Percentiles rank a stretch among this genome's conserved stretches.
Evolutionary conservation across 1,140 invertebrate species (phyloP).

Genomic region (Metaphire vulgaris): DNA sequence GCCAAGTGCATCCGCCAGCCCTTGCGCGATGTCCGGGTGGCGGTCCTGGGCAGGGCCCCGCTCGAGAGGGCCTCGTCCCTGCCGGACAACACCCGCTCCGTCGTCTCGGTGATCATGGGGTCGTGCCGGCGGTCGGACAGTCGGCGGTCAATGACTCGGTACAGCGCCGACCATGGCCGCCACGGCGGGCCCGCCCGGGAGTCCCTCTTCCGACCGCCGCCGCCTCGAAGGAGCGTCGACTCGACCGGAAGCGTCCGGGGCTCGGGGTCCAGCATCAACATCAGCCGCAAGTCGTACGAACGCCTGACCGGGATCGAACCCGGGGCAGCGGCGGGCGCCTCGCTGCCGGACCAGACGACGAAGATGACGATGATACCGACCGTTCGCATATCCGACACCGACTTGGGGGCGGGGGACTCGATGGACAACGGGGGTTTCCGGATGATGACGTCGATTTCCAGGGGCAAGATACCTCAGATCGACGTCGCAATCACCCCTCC

Average conservation of each 20-base stretch:
- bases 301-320: background rate
- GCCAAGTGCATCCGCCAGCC: too few relatives aligned
- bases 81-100: background rate
- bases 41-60: background rate
- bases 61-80: background rate
- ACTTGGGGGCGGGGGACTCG: background rate
- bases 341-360: background rate
- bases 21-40: background rate
- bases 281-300: background rate
- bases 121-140: background rate
- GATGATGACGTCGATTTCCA: background rate
- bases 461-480: conserved; percentile 27
- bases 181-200: background rate
- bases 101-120: background rate
- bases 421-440: too few relatives aligned
- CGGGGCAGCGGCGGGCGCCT: too few relatives aligned
- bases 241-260: background rate
- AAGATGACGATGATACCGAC: background rate
- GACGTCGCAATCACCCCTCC: conserved; percentile 25
- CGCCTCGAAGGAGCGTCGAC: background rate
- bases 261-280: background rate
- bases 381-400: background rate
- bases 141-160: background rate
- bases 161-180: background rate
- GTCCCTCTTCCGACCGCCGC: background rate